phyloP scores from a whole-genome alignment of 2,888 invertebrate genomes.

The Prionchulus punctatus region DNA sequence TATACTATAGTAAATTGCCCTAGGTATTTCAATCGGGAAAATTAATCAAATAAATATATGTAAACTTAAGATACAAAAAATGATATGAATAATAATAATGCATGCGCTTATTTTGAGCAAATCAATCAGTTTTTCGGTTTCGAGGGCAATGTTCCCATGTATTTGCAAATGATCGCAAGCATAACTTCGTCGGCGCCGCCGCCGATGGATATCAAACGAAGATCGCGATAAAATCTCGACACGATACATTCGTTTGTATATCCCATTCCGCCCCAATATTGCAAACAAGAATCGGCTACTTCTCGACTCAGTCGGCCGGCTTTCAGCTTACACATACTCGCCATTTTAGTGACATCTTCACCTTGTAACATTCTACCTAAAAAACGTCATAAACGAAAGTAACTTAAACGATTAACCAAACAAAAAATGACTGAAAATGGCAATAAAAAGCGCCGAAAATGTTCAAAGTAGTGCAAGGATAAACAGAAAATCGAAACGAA shows the following conservation, averaged over 20 bases:
- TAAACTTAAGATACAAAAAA: too few relatives aligned
- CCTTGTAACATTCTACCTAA: constrained; percentile 23
- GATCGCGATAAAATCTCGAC: constrained; percentile 36
- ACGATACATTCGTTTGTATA: constrained; percentile 39
- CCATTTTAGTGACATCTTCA: constrained; percentile 40
- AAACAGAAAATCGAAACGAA: not conserved
- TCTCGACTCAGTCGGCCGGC: constrained; percentile 39
- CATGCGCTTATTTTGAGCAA: too few relatives aligned
- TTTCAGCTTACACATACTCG: constrained; percentile 45
- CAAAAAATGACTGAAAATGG: not conserved
- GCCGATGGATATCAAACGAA: constrained; percentile 42
- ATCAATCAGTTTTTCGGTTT: too few relatives aligned
- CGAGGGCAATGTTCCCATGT: constrained; percentile 50
- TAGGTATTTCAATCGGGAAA: too few relatives aligned
- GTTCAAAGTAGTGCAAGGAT: not conserved
- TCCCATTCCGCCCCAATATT: constrained; percentile 46
- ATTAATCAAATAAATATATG: too few relatives aligned
- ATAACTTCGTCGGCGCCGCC: constrained; percentile 45
- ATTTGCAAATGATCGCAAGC: constrained; percentile 42
- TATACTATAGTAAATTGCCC: too few relatives aligned
- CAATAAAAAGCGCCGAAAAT: not conserved
- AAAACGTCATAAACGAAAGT: too few relatives aligned
- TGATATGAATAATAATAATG: too few relatives aligned
- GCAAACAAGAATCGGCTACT: constrained; percentile 42
- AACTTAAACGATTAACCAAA: too few relatives aligned